Evolutionary conservation across 2,797 vertebrate species (phyloP).

Genomic region (Cheirogaleus major): DNA sequence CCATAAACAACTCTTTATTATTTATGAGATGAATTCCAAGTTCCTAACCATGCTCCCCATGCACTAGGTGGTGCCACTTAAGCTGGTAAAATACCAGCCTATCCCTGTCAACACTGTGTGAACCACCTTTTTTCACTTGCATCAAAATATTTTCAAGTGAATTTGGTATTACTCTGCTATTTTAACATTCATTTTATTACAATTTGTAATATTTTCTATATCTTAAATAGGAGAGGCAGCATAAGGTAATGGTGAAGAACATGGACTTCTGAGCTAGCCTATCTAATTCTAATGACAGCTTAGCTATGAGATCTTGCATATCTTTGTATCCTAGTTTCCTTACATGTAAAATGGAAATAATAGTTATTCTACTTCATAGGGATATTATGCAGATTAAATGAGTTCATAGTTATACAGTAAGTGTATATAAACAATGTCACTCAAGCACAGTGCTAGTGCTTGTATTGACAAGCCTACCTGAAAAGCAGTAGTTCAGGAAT

Average conservation of each 20-base stretch:
- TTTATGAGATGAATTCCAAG: neutral
- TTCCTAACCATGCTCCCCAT: neutral
- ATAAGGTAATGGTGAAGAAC: neutral
- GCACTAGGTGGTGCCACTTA: neutral
- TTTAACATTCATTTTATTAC: neutral
- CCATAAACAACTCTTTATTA: neutral
- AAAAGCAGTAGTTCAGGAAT: slow-evolving; percentile 6
- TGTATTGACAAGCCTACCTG: slow-evolving; percentile 28
- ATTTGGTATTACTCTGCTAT: neutral
- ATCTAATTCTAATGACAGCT: neutral
- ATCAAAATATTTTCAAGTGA: slow-evolving; percentile 20
- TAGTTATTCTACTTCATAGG: slow-evolving; percentile 18
- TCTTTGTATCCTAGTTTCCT: neutral
- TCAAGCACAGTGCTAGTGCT: neutral
- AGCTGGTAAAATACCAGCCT: neutral
- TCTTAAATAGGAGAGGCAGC: neutral
- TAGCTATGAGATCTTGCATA: neutral
- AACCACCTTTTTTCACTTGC: neutral
- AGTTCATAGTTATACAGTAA: neutral
- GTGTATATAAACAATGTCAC: neutral
- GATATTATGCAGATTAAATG: neutral
- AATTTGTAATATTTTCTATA: neutral
- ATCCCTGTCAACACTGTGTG: neutral
- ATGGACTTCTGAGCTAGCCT: neutral
- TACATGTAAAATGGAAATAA: neutral